Base-by-base conservation (phyloP, 2,888 invertebrate genomes). In the Trichopria drosophilae region DNA sequence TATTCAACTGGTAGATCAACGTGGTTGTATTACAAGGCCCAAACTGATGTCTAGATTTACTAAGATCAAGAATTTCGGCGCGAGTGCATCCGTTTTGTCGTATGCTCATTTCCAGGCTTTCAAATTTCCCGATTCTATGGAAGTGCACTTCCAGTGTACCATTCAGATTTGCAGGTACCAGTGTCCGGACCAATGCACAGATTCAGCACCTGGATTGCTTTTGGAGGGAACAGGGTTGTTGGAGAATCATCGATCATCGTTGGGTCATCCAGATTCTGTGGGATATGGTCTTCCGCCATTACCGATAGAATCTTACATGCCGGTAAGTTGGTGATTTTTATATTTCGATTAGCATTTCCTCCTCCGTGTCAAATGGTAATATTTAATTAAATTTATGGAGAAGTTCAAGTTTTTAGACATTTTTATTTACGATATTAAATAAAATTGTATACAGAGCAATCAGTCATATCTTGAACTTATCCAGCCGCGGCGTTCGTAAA, bases 91-190 rank as follows among this genome's bases (percentile, higher is more conserved):
- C 6, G 93, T 94, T 0, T 78, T 94, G 1, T 91, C 92, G 0
- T 94, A 93, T 70, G 93, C 93, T 0, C 91, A 93, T 74, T 93
- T 93, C 84, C 93, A 93, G 77, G 94, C 94, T 0, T 94, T 94
- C 77, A 94, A 94, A 72, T 94, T 94, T 79, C 94, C 94, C 0
- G 94, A 94, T 70, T 93, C 93, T 1, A 94, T 94, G 93, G 93
- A 94, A 73, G 94, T 94, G 0, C 93, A 94, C 73, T 94, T 94
- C 81, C 93, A 93, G 73, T 94, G 93, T 73, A 93, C 93, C 22
- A 93, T 94, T 57, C 93, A 94, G 75, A 93, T 94, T 66, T 94
- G 94, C 73, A 82, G 93, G 62, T 91, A 92, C 68, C 89, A 92
- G 65, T 94, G 94, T 67, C 94, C 94, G 0, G 93, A 93, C 60